These are phyloP conservation scores for Epinotia brunnichana DNA, from an alignment of 2,888 invertebrate genomes.

Conservation along the genomic window DNA sequence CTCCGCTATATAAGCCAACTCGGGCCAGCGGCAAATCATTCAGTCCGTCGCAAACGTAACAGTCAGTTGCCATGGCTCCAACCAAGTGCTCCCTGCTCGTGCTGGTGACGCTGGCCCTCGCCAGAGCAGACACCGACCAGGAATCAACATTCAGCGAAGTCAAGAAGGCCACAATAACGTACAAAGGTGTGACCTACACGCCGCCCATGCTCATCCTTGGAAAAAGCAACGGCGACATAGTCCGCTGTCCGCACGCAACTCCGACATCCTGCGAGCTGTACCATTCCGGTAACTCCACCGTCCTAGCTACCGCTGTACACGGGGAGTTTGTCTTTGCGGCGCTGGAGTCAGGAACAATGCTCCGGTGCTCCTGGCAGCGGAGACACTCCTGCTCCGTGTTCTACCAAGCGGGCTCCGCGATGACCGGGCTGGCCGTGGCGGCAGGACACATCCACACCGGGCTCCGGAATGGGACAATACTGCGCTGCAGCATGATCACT, in stretches of 20 bases:
- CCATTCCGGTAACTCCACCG: background rate
- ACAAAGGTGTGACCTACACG: background rate
- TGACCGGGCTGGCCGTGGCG: constrained; percentile 5
- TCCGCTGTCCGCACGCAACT: constrained; percentile 7
- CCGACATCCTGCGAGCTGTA: background rate
- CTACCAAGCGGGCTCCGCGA: background rate
- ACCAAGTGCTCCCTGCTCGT: background rate
- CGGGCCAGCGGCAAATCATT: background rate
- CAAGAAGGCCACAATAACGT: background rate
- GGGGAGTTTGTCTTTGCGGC: constrained; percentile 10
- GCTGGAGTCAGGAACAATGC: constrained; percentile 5
- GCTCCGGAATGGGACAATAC: background rate
- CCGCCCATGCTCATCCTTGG: constrained; percentile 4
- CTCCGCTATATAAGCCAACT: no score
- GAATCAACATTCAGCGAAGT: background rate
- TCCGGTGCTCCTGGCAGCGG: constrained; percentile 1
- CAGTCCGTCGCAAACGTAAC: background rate
- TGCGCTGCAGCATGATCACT: background rate
- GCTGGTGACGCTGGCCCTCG: background rate
- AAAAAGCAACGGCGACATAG: background rate
- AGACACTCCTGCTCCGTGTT: constrained; percentile 5
- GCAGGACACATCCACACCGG: background rate
- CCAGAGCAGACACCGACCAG: background rate
- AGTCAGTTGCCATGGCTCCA: background rate
- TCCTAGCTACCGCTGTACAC: background rate